A percentile compares a stretch with the other conserved stretches of the same genome.
phyloP scores from a whole-genome alignment of 2,888 invertebrate genomes.

The Phragmatobia fuliginosa region DNA sequence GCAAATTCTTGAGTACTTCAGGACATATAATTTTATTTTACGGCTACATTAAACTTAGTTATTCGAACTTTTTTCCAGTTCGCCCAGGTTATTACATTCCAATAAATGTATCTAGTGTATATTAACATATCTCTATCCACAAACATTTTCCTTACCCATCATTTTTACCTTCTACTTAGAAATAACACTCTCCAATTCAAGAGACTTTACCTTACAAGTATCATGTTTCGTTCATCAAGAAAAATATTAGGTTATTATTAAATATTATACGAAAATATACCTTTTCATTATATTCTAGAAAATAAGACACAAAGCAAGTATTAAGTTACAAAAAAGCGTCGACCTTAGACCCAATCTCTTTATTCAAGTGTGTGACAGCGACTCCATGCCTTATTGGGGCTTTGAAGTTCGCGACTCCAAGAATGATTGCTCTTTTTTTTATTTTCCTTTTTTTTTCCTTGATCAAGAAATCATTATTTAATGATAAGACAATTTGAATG shows the following conservation, averaged over 20 bases:
- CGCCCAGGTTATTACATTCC: too few species aligned
- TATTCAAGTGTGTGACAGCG: slow-evolving; percentile 30
- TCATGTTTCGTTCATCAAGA: neutral
- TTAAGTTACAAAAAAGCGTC: slow-evolving; percentile 45
- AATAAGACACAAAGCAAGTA: slow-evolving; percentile 30
- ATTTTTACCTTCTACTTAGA: neutral
- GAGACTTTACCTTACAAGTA: neutral
- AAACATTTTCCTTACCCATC: neutral
- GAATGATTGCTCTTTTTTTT: neutral
- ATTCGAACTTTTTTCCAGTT: too few species aligned
- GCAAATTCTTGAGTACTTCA: too few species aligned
- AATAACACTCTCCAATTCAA: neutral
- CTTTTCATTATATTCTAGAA: slow-evolving; percentile 36
- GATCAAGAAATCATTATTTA: too few species aligned
- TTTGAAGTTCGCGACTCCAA: slow-evolving; percentile 23
- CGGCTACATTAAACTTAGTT: too few species aligned
- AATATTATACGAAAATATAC: slow-evolving; percentile 25
- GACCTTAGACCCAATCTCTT: slow-evolving; percentile 30
- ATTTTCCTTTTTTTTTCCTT: too few species aligned
- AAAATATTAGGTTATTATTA: slow-evolving; percentile 27
- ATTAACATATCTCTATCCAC: neutral
- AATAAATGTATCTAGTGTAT: too few species aligned
- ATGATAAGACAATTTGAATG: neutral
- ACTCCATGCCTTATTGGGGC: slow-evolving; percentile 22
- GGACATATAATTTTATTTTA: too few species aligned